A percentile compares a stretch with the other conserved stretches of the same genome.
These are phyloP conservation scores for Molorchus minor DNA, from an alignment of 2,888 invertebrate genomes.

Conservation along the genomic window DNA sequence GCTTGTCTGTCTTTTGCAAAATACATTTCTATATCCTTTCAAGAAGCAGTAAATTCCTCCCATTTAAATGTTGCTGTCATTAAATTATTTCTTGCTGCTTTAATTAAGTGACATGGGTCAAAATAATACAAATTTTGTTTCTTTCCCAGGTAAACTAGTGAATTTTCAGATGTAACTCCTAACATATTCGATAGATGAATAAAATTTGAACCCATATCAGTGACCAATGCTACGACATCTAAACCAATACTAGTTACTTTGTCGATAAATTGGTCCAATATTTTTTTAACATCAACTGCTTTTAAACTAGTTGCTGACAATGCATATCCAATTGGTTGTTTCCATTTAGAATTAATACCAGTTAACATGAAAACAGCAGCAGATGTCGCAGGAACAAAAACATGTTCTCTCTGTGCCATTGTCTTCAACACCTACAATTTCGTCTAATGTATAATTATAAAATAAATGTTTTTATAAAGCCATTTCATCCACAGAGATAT, in stretches of 20 bases:
- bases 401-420: neutral
- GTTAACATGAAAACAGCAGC: slow-evolving; percentile 3
- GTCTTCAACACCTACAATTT: slow-evolving; percentile 1
- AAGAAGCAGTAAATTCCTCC: neutral
- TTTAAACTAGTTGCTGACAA: neutral
- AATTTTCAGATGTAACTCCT: neutral
- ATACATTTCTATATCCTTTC: neutral
- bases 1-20: neutral
- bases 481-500: neutral
- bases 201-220: slow-evolving; percentile 5
- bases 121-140: neutral
- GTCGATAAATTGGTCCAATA: neutral
- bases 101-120: neutral
- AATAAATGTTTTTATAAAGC: neutral
- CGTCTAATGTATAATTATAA: neutral
- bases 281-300: neutral
- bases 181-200: neutral
- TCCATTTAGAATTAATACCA: neutral
- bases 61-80: slow-evolving; percentile 5
- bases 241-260: neutral
- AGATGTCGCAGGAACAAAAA: neutral
- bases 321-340: slow-evolving; percentile 2
- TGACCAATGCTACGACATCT: neutral
- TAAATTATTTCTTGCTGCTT: slow-evolving; percentile 1
- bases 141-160: neutral